Percentiles rank a stretch among this genome's conserved stretches.
These are phyloP conservation scores for Anthophora plumipes DNA, from an alignment of 2,888 invertebrate genomes.

Conservation along the genomic window DNA sequence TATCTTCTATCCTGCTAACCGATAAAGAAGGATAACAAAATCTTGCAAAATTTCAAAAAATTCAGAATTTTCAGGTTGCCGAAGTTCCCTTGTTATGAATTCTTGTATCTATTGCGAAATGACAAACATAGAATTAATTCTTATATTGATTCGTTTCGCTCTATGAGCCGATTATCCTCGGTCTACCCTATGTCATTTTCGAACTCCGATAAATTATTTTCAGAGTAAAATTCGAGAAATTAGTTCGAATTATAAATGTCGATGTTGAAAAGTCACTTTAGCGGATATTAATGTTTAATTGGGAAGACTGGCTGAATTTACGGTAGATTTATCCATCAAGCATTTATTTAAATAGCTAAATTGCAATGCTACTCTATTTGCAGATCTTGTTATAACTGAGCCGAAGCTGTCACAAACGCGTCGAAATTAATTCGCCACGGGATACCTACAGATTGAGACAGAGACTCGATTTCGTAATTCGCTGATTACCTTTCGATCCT, in stretches of 20 bases:
- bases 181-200: too few species aligned
- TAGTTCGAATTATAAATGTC: not conserved
- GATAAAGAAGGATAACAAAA: too few species aligned
- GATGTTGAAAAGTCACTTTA: not conserved
- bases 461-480: constrained; percentile 19
- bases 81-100: too few species aligned
- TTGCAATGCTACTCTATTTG: not conserved
- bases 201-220: too few species aligned
- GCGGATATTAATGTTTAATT: not conserved
- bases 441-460: not conserved
- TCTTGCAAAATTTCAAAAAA: too few species aligned
- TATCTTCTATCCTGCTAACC: too few species aligned
- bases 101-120: too few species aligned
- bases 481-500: not conserved
- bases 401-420: not conserved
- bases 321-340: constrained; percentile 4
- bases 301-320: not conserved
- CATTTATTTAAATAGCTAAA: not conserved
- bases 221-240: too few species aligned
- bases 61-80: too few species aligned
- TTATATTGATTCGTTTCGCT: too few species aligned
- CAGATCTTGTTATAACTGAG: constrained; percentile 17
- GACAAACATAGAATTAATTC: too few species aligned
- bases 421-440: constrained; percentile 27
- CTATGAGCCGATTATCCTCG: too few species aligned